phyloP scores from a whole-genome alignment of 1,140 invertebrate genomes.

The Hycleus cichorii region DNA sequence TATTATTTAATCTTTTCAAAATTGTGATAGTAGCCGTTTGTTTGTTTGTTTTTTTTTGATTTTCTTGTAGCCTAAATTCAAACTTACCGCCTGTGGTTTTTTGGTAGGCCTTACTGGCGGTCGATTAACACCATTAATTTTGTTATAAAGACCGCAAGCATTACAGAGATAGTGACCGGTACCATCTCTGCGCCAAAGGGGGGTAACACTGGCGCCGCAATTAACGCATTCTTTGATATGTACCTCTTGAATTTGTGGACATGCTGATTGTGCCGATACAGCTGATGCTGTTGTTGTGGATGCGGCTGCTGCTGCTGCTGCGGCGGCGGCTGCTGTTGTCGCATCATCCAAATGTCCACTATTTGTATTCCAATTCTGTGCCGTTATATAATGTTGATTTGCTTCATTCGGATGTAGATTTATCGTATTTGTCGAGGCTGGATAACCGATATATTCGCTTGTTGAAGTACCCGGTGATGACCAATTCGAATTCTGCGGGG shows the following conservation, averaged over 20 bases:
- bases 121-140: conserved; percentile 80
- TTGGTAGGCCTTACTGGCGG: conserved; percentile 54
- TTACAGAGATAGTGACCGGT: conserved; percentile 88
- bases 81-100: conserved; percentile 46
- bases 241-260: conserved; percentile 37
- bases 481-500: too few species aligned
- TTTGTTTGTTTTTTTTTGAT: too few species aligned
- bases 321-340: not conserved
- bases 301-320: not conserved
- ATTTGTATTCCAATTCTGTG: not conserved
- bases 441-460: too few species aligned
- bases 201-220: conserved; percentile 77
- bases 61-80: not conserved
- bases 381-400: not conserved
- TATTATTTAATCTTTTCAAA: too few species aligned
- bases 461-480: too few species aligned
- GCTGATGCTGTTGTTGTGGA: conserved; percentile 6
- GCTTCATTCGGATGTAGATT: too few species aligned
- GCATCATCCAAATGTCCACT: not conserved
- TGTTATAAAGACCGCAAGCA: conserved; percentile 76
- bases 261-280: not conserved
- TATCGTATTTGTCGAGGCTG: too few species aligned
- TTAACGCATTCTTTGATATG: conserved; percentile 82
- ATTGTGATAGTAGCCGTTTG: too few species aligned
- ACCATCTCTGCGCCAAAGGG: conserved; percentile 81